Evolutionary conservation across 2,113 vertebrate species (phyloP).

Genomic region (Prietella phreatophila): DNA sequence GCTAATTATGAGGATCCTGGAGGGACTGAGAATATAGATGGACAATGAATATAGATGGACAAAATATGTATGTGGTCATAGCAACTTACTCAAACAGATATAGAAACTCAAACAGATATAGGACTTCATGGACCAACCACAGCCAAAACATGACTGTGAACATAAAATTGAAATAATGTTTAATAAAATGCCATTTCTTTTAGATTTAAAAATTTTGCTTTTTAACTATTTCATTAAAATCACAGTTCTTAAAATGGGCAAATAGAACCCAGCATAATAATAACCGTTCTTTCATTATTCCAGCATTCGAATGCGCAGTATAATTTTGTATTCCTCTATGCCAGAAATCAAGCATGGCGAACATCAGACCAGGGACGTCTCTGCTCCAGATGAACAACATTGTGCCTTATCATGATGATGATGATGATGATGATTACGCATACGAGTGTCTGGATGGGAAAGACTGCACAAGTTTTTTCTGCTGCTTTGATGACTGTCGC

Average conservation of each 20-base stretch:
- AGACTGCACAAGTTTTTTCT: constrained; percentile 93
- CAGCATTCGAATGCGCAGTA: neutral
- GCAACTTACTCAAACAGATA: neutral
- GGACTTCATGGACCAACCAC: neutral
- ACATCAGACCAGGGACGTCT: constrained; percentile 83
- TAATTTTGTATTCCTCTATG: constrained; percentile 24
- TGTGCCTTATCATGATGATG: constrained; percentile 78
- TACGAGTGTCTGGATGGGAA: constrained; percentile 95
- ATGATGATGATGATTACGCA: constrained; percentile 79
- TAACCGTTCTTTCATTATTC: neutral
- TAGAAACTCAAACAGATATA: neutral
- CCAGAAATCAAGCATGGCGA: constrained; percentile 76
- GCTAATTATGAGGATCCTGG: no score
- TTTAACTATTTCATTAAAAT: neutral
- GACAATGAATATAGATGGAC: neutral
- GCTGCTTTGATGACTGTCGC: constrained; percentile 94
- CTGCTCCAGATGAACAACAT: constrained; percentile 89
- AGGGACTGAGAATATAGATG: no score
- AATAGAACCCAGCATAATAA: neutral
- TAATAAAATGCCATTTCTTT: neutral
- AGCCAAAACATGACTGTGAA: neutral
- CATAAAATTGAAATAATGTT: neutral
- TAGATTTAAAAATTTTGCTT: neutral
- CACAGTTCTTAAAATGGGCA: neutral
- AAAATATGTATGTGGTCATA: neutral